A percentile compares a stretch with the other conserved stretches of the same genome.
These are phyloP conservation scores for Microctenopoma steveboyesi DNA, from an alignment of 2,797 vertebrate genomes.

Conservation along the genomic window DNA sequence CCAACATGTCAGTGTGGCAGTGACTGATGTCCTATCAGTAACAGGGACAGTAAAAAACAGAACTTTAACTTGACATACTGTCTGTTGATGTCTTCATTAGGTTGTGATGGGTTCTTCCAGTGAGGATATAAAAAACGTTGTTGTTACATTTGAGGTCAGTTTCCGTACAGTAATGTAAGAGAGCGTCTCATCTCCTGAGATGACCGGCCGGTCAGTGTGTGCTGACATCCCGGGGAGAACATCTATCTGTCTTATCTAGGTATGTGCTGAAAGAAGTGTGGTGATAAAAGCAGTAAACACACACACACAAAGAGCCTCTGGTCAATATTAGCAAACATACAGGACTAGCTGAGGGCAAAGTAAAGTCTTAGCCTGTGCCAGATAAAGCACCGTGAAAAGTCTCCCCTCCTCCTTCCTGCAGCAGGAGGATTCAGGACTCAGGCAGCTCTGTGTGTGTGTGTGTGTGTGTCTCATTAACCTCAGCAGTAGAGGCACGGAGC, in stretches of 20 bases:
- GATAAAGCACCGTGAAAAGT: background rate
- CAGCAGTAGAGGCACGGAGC: constrained; percentile 43
- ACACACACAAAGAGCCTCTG: constrained; percentile 22
- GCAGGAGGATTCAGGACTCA: background rate
- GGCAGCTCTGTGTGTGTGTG: background rate
- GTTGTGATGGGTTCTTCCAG: no score
- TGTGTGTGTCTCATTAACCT: constrained; percentile 52
- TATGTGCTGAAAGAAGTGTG: constrained; percentile 6
- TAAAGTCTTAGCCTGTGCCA: constrained; percentile 10
- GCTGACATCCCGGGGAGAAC: background rate
- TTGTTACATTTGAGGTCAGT: no score
- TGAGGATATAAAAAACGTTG: no score
- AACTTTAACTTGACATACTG: no score
- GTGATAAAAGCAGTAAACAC: constrained; percentile 7
- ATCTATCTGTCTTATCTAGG: background rate
- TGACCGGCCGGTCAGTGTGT: background rate
- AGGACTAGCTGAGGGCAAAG: constrained; percentile 24
- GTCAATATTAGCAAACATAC: constrained; percentile 48
- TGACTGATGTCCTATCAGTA: constrained; percentile 9
- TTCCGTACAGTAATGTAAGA: no score
- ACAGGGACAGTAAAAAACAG: background rate
- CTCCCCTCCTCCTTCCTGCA: constrained; percentile 5
- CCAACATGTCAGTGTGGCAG: constrained; percentile 11
- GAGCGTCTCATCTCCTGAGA: background rate
- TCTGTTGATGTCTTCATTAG: no score